Evolutionary conservation across 1,140 invertebrate species (phyloP).

Genomic region (Cheumatopsyche charites): DNA sequence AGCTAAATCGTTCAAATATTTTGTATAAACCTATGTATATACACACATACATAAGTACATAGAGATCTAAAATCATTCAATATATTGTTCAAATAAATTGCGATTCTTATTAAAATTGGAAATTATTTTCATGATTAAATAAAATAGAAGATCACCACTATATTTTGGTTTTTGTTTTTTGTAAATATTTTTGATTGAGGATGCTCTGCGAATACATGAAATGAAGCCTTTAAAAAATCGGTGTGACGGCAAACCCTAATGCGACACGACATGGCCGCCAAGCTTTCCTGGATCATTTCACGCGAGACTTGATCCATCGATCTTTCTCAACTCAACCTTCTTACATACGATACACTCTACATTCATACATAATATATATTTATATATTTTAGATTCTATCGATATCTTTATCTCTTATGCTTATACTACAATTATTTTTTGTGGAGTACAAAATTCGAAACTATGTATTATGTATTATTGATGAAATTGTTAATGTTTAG

Average conservation of each 20-base stretch:
- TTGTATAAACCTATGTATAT: too few relatives aligned
- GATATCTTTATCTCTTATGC: conserved; percentile 28
- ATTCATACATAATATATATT: not conserved
- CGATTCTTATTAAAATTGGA: not conserved
- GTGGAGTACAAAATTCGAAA: too few relatives aligned
- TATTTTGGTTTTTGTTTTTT: too few relatives aligned
- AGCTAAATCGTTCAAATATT: too few relatives aligned
- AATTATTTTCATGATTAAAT: not conserved
- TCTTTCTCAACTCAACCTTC: conserved; percentile 28
- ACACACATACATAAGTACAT: too few relatives aligned
- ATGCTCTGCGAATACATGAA: too few relatives aligned
- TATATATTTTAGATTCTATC: not conserved
- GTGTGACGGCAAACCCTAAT: conserved; percentile 23
- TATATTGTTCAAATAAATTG: not conserved
- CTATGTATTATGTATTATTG: too few relatives aligned
- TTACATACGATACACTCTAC: conserved; percentile 4
- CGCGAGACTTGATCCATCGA: conserved; percentile 41
- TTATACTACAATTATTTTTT: too few relatives aligned
- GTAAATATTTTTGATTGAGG: too few relatives aligned
- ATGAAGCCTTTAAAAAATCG: conserved; percentile 44
- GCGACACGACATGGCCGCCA: conserved; percentile 35
- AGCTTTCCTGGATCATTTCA: conserved; percentile 36
- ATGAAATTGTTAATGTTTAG: too few relatives aligned
- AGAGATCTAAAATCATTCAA: not conserved
- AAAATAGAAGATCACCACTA: too few relatives aligned